Evolutionary conservation across 2,888 invertebrate genomes (phyloP).

Genomic region (Adineta ricciae): DNA sequence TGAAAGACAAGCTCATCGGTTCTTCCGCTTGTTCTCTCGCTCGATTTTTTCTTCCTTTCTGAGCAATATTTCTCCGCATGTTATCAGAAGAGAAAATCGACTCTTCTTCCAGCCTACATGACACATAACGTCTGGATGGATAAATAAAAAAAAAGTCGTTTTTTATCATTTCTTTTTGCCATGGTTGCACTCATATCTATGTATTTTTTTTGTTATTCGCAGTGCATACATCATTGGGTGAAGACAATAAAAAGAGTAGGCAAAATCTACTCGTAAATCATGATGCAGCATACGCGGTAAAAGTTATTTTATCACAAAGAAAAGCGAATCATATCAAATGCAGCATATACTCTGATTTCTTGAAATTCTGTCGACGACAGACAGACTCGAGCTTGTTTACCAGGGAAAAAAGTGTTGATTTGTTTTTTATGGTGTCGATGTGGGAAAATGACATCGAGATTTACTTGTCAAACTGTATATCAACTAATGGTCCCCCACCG

Average conservation of each 20-base stretch:
- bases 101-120: background rate
- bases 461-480: too few species aligned
- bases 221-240: background rate
- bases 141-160: background rate
- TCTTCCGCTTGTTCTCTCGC: background rate
- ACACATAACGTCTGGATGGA: background rate
- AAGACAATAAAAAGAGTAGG: background rate
- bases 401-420: too few species aligned
- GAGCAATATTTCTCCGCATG: background rate
- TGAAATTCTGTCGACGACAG: too few species aligned
- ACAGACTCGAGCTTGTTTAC: too few species aligned
- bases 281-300: too few species aligned
- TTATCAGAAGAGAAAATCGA: background rate
- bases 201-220: background rate
- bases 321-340: too few species aligned
- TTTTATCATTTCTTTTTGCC: background rate
- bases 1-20: background rate
- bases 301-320: too few species aligned
- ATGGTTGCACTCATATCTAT: background rate
- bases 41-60: background rate
- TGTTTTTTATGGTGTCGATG: too few species aligned
- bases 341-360: too few species aligned
- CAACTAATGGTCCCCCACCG: too few species aligned
- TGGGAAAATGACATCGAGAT: too few species aligned
- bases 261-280: background rate